Percentiles rank a stretch among this genome's conserved stretches.
These are phyloP conservation scores for Agrilus biguttatus DNA, from an alignment of 2,888 invertebrate genomes.

Conservation along the genomic window DNA sequence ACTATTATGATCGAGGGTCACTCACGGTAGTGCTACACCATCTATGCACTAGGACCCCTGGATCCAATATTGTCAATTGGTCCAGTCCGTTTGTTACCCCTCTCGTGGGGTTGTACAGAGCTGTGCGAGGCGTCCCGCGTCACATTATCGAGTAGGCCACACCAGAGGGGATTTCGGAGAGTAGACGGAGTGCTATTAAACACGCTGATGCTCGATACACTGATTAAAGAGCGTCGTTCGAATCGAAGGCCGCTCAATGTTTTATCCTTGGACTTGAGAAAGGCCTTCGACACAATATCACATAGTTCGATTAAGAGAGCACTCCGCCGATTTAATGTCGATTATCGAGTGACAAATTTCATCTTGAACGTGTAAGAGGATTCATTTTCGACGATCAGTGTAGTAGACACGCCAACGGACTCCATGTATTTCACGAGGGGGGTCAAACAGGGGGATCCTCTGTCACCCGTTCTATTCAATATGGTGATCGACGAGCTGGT, in stretches of 20 bases:
- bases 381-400: constrained; percentile 12
- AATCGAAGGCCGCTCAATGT: constrained; percentile 18
- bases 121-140: too few relatives aligned
- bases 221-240: constrained; percentile 15
- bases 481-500: too few relatives aligned
- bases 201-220: constrained; percentile 15
- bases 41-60: too few relatives aligned
- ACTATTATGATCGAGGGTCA: too few relatives aligned
- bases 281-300: constrained; percentile 25
- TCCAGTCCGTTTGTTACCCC: too few relatives aligned
- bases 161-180: constrained; percentile 19
- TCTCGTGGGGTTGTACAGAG: too few relatives aligned
- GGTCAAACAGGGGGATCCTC: too few relatives aligned
- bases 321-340: constrained; percentile 14
- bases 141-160: too few relatives aligned
- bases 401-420: constrained; percentile 6
- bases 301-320: constrained; percentile 13
- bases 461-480: too few relatives aligned
- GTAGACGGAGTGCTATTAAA: constrained; percentile 25
- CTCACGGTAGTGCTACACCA: too few relatives aligned
- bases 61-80: too few relatives aligned
- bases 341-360: constrained; percentile 19
- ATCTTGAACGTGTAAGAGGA: constrained; percentile 8
- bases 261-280: constrained; percentile 26
- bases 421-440: too few relatives aligned